A percentile compares a stretch with the other conserved stretches of the same genome.
Conservation (phyloP, 2,797 vertebrate species). For the Eulemur mongoz region DNA sequence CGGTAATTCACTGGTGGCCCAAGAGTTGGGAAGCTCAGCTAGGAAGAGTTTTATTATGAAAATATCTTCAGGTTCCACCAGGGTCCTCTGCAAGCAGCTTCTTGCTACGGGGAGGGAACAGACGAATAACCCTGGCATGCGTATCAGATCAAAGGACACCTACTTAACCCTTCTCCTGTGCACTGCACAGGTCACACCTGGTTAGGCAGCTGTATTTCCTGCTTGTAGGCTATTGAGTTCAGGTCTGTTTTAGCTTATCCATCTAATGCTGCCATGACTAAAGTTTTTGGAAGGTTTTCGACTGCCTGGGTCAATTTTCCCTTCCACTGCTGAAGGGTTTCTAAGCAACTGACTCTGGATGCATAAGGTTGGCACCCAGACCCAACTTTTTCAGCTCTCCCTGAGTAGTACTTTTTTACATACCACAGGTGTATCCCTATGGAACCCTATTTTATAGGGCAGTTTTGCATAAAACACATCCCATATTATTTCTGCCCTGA, state of each 20-base stretch:
- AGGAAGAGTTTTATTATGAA: not conserved
- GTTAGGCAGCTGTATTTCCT: not conserved
- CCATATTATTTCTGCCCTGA: not conserved
- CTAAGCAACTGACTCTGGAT: not conserved
- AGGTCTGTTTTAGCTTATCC: not conserved
- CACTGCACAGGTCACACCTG: not conserved
- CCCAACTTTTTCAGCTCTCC: not conserved
- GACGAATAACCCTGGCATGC: not conserved
- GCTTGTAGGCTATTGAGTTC: not conserved
- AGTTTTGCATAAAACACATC: not conserved
- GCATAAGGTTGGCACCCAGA: not conserved
- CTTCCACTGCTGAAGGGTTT: not conserved
- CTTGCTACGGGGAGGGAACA: not conserved
- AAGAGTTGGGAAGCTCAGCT: not conserved
- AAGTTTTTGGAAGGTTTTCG: not conserved
- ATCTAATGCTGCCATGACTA: not conserved
- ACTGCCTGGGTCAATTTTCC: not conserved
- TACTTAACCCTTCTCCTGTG: not conserved
- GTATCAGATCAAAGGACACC: not conserved
- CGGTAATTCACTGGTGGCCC: not conserved
- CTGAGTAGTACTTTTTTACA: not conserved
- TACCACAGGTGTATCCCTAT: not conserved
- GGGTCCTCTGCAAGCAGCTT: not conserved
- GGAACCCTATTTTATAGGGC: not conserved
- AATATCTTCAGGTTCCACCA: not conserved